Evolutionary conservation across 2,888 invertebrate species (phyloP).

Genomic region (Anodontia alba): DNA sequence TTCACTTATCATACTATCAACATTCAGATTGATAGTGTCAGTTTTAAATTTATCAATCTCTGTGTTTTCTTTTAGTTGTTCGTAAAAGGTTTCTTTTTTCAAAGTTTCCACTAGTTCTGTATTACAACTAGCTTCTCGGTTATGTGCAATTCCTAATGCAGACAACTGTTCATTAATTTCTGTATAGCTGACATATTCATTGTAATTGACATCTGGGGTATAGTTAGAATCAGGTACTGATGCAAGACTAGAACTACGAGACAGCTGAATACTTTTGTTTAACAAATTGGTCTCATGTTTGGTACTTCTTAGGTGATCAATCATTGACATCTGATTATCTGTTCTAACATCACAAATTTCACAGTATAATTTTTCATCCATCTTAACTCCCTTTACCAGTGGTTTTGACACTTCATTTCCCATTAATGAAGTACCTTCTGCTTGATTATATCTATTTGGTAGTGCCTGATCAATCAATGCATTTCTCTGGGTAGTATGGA

Average conservation of each 20-base stretch:
- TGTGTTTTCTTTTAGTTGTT: not conserved
- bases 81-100: not conserved
- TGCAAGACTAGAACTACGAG: not conserved
- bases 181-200: slow-evolving; percentile 3
- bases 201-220: not conserved
- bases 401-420: too few species aligned
- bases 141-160: not conserved
- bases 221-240: not conserved
- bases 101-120: not conserved
- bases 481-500: too few species aligned
- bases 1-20: not conserved
- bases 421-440: too few species aligned
- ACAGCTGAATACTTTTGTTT: not conserved
- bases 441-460: not conserved
- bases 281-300: slow-evolving; percentile 1
- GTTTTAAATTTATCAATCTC: not conserved
- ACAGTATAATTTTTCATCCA: not conserved
- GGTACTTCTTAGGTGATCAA: not conserved
- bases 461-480: too few species aligned
- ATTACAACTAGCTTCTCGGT: not conserved
- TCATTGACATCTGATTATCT: not conserved
- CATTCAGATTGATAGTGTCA: not conserved
- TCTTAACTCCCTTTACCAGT: not conserved
- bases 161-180: not conserved
- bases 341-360: not conserved